Base-by-base conservation (phyloP, 2,797 vertebrate genomes). In the Eutrigla gurnardus region DNA sequence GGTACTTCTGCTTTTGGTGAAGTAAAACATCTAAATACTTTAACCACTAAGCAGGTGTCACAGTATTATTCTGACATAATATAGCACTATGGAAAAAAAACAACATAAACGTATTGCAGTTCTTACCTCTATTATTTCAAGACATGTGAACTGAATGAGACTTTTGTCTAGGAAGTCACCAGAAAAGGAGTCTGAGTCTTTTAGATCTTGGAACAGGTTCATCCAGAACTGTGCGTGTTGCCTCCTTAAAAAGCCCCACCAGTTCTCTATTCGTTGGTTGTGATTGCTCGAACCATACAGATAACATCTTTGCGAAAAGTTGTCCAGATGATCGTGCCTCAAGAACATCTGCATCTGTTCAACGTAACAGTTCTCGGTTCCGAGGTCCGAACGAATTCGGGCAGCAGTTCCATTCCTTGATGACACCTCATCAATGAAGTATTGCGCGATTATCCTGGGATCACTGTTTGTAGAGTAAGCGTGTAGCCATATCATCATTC, bases 401-500 rank as follows among this genome's bases (percentile, higher is more conserved):
- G 52, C 1, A 35, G 70, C 55, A 33, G 68, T 61, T 5, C 63
- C 68, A 39, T 55, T 45, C 52, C 57, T 73, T 25, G 52, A 53
- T 43, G 13, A 18, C 55, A 78, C 64, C 65, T 77, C 74, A 61
- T 77, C 43, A 36, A 79, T 69, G 7, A 82, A 85, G 13, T 86
- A 77, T 14, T 58, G 37, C 11, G 58, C 70, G 13, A 71, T 65
- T 5, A 82, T 39, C 47, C 35, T 84, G 4, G 75, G 79, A 61
- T 80, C 69, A 42, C 66, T 84, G 17, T 67, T 80, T 68, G 76
- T 77, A 40, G 58, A 76, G n/a, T 73, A 80, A 3, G 71, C 77
- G 49, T 75, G 62, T 32, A 78, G 43, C 67, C 78, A 78, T 32
- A 82, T 79, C 17, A 87, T 39, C 52, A 76, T 68, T 52, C 4